phyloP scores from a whole-genome alignment of 1,140 invertebrate species.

The Drosophila bocqueti region DNA sequence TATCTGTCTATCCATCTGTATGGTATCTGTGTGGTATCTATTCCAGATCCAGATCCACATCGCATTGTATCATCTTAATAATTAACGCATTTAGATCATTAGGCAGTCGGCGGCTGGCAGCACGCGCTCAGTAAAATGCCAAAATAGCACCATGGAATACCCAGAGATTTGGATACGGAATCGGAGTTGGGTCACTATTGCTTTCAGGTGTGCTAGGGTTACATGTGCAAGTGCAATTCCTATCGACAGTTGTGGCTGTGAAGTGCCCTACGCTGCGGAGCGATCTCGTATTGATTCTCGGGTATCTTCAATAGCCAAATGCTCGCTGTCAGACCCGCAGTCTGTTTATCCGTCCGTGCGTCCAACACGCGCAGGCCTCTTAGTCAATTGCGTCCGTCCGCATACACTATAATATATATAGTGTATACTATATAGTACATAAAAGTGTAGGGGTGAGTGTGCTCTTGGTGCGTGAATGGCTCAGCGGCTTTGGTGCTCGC shows the following conservation, averaged over 20 bases:
- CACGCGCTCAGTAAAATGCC: constrained; percentile 49
- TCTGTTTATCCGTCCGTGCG: constrained; percentile 60
- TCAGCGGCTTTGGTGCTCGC: constrained; percentile 29
- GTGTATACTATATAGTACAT: constrained; percentile 14
- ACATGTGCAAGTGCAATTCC: constrained; percentile 27
- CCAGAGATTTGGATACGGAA: background rate
- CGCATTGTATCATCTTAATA: constrained; percentile 56
- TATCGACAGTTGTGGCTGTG: background rate
- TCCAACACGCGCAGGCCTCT: constrained; percentile 73
- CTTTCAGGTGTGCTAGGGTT: constrained; percentile 2
- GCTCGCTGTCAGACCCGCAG: constrained; percentile 46
- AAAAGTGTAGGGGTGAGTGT: constrained; percentile 11
- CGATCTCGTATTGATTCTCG: background rate
- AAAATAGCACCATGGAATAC: constrained; percentile 25
- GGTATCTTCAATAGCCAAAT: constrained; percentile 19
- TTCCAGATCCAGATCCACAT: constrained; percentile 24
- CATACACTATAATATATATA: constrained; percentile 1
- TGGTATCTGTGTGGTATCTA: constrained; percentile 15
- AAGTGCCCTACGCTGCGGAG: constrained; percentile 29
- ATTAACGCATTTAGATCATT: constrained; percentile 74
- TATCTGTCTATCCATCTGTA: constrained; percentile 15
- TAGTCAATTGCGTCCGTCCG: constrained; percentile 44
- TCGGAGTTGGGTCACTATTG: background rate
- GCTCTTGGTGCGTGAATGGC: constrained; percentile 35
- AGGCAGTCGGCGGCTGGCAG: constrained; percentile 30